phyloP scores from a whole-genome alignment of 2,113 vertebrate genomes.

The Nerophis ophidion region DNA sequence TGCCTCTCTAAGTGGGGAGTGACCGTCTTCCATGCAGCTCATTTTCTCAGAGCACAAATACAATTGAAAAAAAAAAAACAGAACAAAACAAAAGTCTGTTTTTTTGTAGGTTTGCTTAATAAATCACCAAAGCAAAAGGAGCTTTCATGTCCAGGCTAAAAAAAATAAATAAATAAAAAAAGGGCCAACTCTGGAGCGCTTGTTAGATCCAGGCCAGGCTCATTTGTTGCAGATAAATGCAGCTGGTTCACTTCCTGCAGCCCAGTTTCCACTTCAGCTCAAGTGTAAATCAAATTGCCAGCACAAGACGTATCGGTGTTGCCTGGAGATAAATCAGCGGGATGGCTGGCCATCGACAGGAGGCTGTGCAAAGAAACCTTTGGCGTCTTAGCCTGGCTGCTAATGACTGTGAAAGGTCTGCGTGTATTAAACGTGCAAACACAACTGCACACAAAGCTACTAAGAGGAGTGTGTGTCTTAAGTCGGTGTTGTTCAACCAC shows the following conservation, averaged over 20 bases:
- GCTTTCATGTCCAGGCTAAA: slow-evolving; percentile 36
- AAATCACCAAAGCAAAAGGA: slow-evolving; percentile 36
- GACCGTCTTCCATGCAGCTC: background rate
- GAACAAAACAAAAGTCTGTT: background rate
- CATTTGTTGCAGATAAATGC: slow-evolving; percentile 48
- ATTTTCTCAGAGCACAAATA: background rate
- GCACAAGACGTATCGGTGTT: slow-evolving; percentile 7
- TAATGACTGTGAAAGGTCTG: too few relatives aligned
- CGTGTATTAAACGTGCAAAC: too few relatives aligned
- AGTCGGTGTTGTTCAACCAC: too few relatives aligned
- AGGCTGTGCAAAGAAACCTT: background rate
- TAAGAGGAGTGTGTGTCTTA: too few relatives aligned
- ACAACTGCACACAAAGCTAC: too few relatives aligned
- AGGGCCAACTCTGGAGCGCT: slow-evolving; percentile 39
- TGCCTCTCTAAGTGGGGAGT: slow-evolving; percentile 1
- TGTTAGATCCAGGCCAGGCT: slow-evolving; percentile 42
- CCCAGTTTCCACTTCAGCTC: slow-evolving; percentile 25
- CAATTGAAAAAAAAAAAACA: slow-evolving; percentile 6
- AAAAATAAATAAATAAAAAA: slow-evolving; percentile 13
- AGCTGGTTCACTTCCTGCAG: slow-evolving; percentile 10
- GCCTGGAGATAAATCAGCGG: slow-evolving; percentile 9
- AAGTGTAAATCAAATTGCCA: slow-evolving; percentile 26
- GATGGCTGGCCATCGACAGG: background rate
- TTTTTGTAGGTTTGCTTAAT: slow-evolving; percentile 30
- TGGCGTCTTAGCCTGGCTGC: background rate